phyloP scores from a whole-genome alignment of 2,113 vertebrate species.

The Ictalurus furcatus region DNA sequence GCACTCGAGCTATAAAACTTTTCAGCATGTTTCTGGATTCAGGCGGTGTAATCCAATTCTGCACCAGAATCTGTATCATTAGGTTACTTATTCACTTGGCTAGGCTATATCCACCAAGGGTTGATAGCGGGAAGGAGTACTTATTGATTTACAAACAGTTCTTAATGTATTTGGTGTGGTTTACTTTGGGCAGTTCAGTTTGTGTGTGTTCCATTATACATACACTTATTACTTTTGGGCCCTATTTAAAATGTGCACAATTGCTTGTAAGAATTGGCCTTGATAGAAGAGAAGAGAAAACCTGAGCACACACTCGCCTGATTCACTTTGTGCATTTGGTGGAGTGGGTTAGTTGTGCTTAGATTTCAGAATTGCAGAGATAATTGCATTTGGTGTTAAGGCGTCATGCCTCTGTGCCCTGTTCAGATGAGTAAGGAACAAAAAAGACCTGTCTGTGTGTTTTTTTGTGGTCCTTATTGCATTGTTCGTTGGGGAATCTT shows the following conservation, averaged over 20 bases:
- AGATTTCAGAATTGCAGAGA: slow-evolving; percentile 23
- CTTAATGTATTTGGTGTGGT: slow-evolving; percentile 7
- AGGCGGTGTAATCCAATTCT: slow-evolving; percentile 36
- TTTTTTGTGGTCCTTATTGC: slow-evolving; percentile 24
- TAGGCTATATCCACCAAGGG: slow-evolving; percentile 24
- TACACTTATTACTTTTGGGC: slow-evolving; percentile 14
- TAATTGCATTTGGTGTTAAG: slow-evolving; percentile 33
- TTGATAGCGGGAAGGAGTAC: slow-evolving; percentile 13
- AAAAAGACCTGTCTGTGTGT: slow-evolving; percentile 32
- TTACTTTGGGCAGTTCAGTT: neutral
- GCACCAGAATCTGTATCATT: slow-evolving; percentile 43
- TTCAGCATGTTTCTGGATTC: slow-evolving; percentile 37
- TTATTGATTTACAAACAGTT: slow-evolving; percentile 44
- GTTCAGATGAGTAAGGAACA: slow-evolving; percentile 54
- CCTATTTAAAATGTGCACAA: neutral
- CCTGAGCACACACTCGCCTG: neutral
- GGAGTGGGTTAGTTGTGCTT: slow-evolving; percentile 24
- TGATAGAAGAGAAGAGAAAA: slow-evolving; percentile 1
- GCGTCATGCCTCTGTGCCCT: slow-evolving; percentile 38
- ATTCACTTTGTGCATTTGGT: slow-evolving; percentile 21
- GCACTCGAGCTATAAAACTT: slow-evolving; percentile 27
- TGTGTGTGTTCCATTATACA: slow-evolving; percentile 2
- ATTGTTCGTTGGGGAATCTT: slow-evolving; percentile 48
- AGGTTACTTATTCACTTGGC: slow-evolving; percentile 41
- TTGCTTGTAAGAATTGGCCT: slow-evolving; percentile 2